Conservation (phyloP, 1,140 invertebrate species). For the Contarinia nasturtii region DNA sequence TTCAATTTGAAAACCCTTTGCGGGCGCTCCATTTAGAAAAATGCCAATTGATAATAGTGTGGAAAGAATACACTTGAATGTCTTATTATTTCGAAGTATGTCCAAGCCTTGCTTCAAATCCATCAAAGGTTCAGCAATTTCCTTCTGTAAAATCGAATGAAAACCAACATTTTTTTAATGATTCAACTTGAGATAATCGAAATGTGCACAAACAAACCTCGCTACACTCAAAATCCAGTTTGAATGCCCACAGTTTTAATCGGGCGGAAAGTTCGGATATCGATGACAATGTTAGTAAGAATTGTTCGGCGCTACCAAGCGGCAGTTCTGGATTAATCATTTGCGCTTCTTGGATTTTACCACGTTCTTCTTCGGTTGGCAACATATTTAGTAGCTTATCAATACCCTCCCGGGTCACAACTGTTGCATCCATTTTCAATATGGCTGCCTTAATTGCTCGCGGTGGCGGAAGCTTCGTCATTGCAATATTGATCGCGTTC, state of each 20-base stretch:
- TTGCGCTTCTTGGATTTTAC: conserved; percentile 90
- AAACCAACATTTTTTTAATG: too few species aligned
- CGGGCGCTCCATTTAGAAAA: conserved; percentile 87
- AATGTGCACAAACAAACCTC: conserved; percentile 50
- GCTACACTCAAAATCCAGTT: conserved; percentile 91
- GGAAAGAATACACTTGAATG: conserved; percentile 85
- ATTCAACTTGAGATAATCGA: too few species aligned
- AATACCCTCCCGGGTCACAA: conserved; percentile 95
- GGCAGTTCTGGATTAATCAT: conserved; percentile 79
- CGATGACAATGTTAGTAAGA: conserved; percentile 84
- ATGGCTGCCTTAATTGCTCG: conserved; percentile 96
- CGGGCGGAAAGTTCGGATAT: conserved; percentile 89
- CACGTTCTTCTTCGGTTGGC: conserved; percentile 90
- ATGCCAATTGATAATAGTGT: conserved; percentile 90
- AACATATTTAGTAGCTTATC: conserved; percentile 97
- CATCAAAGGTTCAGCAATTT: conserved; percentile 96
- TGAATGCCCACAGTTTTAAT: conserved; percentile 95
- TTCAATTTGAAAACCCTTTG: conserved; percentile 95
- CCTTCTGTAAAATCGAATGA: conserved; percentile 40
- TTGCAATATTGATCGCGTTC: conserved; percentile 99
- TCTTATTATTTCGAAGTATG: conserved; percentile 74
- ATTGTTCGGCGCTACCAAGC: conserved; percentile 93
- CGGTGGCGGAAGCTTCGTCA: conserved; percentile 94
- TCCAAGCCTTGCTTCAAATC: conserved; percentile 94
- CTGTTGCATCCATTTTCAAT: conserved; percentile 96